Conservation (phyloP, 2,797 vertebrate genomes). For the Todus mexicanus region DNA sequence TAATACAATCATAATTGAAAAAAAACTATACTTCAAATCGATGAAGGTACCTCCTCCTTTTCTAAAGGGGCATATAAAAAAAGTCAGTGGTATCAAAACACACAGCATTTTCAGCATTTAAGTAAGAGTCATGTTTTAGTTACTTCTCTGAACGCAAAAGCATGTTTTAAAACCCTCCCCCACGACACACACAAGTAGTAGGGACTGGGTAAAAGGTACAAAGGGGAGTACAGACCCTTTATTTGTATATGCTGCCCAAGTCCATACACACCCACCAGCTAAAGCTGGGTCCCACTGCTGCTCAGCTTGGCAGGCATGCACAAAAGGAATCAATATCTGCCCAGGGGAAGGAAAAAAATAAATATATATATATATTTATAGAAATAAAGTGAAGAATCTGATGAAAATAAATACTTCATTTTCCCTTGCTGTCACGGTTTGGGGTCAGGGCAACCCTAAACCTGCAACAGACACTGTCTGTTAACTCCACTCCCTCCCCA, state of each 20-base stretch:
- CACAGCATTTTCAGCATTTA: not conserved
- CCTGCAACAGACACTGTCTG: no score
- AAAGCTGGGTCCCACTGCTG: not conserved
- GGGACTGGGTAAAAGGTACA: not conserved
- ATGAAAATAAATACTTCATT: not conserved
- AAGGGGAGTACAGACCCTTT: not conserved
- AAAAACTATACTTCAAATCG: not conserved
- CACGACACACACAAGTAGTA: not conserved
- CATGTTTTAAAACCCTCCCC: not conserved
- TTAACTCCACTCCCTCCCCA: no score
- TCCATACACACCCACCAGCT: not conserved
- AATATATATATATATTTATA: not conserved
- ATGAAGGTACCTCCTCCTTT: not conserved
- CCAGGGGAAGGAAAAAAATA: not conserved
- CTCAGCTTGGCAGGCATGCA: not conserved
- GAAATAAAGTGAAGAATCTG: not conserved
- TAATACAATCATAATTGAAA: not conserved
- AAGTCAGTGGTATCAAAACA: not conserved
- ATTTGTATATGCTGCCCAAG: not conserved
- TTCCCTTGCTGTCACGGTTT: no score
- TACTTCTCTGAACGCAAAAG: not conserved
- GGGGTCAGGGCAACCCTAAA: no score
- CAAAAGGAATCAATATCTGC: not conserved
- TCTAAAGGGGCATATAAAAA: not conserved
- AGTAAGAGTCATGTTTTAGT: not conserved